Percentiles rank a stretch among this genome's conserved stretches.
These are phyloP conservation scores for Mesoligia furuncula DNA, from an alignment of 2,888 invertebrate species.

Conservation along the genomic window DNA sequence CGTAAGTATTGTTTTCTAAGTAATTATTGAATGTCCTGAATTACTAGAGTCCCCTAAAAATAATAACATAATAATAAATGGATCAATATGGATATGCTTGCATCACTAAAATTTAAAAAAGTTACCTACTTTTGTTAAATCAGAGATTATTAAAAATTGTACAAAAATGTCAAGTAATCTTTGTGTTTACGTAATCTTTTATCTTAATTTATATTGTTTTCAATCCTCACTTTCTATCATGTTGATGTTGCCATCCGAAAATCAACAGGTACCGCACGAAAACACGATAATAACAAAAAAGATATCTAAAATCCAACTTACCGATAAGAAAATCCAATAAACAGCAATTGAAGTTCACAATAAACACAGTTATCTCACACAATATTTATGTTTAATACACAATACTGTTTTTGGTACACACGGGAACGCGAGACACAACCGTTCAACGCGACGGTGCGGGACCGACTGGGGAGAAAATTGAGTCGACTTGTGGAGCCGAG, in stretches of 20 bases:
- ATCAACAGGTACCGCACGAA: constrained; percentile 63
- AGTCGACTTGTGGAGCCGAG: constrained; percentile 28
- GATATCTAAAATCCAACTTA: constrained; percentile 57
- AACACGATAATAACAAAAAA: constrained; percentile 10
- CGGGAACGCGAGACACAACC: constrained; percentile 32
- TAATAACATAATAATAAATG: background rate
- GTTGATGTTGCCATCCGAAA: constrained; percentile 58
- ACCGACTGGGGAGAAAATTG: constrained; percentile 57
- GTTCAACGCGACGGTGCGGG: constrained; percentile 26
- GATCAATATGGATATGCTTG: constrained; percentile 18
- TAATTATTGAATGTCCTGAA: background rate
- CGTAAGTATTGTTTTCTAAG: background rate
- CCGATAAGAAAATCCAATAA: constrained; percentile 58
- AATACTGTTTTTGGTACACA: constrained; percentile 51
- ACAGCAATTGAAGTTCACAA: constrained; percentile 46
- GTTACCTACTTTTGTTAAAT: background rate
- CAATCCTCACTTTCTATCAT: constrained; percentile 29
- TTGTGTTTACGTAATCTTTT: background rate
- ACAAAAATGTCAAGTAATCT: constrained; percentile 27
- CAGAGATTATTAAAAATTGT: constrained; percentile 3
- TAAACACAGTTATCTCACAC: constrained; percentile 60
- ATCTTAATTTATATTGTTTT: constrained; percentile 37
- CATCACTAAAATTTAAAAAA: constrained; percentile 17
- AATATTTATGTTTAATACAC: constrained; percentile 60
- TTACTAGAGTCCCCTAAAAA: background rate